Percentiles rank a stretch among this genome's conserved stretches.
phyloP scores from a whole-genome alignment of 2,888 invertebrate species.

The Orthosia gracilis region DNA sequence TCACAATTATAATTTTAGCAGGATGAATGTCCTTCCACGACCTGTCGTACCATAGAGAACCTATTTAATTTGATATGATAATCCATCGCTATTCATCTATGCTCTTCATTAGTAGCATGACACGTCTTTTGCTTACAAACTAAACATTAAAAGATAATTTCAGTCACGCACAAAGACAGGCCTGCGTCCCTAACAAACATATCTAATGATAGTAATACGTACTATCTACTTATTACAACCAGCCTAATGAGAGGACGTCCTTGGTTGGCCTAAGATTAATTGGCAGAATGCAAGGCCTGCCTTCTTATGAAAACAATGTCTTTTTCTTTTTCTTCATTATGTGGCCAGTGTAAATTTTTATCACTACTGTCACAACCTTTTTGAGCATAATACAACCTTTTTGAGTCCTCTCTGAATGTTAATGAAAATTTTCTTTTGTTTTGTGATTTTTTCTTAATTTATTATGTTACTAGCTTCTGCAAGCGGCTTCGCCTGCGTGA shows the following conservation, averaged over 20 bases:
- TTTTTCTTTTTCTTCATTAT: slow-evolving; percentile 56
- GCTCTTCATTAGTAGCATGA: slow-evolving; percentile 2
- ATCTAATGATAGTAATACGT: neutral
- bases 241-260: slow-evolving; percentile 32
- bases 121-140: slow-evolving; percentile 1
- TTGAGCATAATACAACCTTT: slow-evolving; percentile 31
- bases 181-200: neutral
- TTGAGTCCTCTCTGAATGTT: slow-evolving; percentile 26
- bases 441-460: slow-evolving; percentile 5
- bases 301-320: slow-evolving; percentile 59
- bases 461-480: no score
- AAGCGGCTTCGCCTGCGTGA: no score
- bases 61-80: neutral
- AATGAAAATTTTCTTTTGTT: slow-evolving; percentile 43
- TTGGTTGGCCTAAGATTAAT: slow-evolving; percentile 66
- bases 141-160: slow-evolving; percentile 16
- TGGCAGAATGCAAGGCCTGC: slow-evolving; percentile 56
- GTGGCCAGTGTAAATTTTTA: slow-evolving; percentile 59
- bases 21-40: neutral
- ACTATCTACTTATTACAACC: slow-evolving; percentile 8
- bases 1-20: no score
- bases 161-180: neutral
- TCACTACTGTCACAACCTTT: slow-evolving; percentile 47
- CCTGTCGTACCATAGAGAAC: neutral
- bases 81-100: neutral